Base-by-base conservation (phyloP, 2,797 vertebrate genomes). In the Petrocephalus schoutedeni region DNA sequence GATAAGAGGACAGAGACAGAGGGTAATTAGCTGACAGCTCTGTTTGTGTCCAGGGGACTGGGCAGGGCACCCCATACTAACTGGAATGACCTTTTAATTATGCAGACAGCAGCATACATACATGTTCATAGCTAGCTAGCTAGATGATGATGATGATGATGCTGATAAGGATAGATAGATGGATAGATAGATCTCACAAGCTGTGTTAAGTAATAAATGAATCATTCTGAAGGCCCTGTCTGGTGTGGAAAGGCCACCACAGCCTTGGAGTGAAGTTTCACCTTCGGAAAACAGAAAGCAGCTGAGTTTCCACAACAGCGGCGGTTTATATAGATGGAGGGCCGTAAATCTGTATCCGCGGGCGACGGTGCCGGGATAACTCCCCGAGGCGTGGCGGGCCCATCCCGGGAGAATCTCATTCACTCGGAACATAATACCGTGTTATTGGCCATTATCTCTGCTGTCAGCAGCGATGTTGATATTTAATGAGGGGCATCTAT, bases 391-490 rank as follows among this genome's bases (percentile, higher is more conserved):
- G 91, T 94, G 95, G 95, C 95, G 95, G 93, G 93, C 14, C 92
- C 90, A 94, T 95, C 95, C 95, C 95, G 90, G 91, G 95, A 95
- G 96, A 95, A 95, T 96, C 96, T 97, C 97, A 96, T 95, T 97
- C 97, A 95, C 95, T 95, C 88, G 90, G 95, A 97, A 95, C 95
- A 96, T 95, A 94, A 95, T 95, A 92, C 93, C 89, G 93, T 95
- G 96, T 98, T 97, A 97, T 97, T 97, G 96, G 96, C 97, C 96
- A 98, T 98, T 98, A 98, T 97, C 97, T 97, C 93, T 96, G 92
- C 96, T 94, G 94, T 96, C 95, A 95, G 93, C 12, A 36, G 21
- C 23, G 87, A 85, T 41, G 94, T 95, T 93, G 90, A 95, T 96
- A 95, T 94, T 95, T 95, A 96, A 95, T 94, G 93, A 95, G 94